Percentiles rank a stretch among this genome's conserved stretches.
These are phyloP conservation scores for Hemithea aestivaria DNA, from an alignment of 2,888 invertebrate species.

Conservation along the genomic window DNA sequence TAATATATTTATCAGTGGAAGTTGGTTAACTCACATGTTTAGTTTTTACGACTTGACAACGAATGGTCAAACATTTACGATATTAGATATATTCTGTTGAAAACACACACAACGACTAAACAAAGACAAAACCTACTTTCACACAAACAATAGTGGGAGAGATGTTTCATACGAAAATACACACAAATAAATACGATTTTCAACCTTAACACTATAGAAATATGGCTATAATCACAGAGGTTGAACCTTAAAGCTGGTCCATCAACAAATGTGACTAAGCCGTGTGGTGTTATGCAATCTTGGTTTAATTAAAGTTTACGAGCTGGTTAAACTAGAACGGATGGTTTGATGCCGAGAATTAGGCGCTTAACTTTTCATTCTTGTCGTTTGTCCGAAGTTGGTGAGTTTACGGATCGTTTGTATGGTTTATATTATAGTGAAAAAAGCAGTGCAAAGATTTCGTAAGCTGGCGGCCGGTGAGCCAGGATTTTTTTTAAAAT, in stretches of 20 bases:
- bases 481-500: too few relatives aligned
- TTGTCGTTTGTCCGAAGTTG: constrained; percentile 3
- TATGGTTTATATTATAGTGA: too few relatives aligned
- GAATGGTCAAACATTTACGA: too few relatives aligned
- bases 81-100: too few relatives aligned
- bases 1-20: too few relatives aligned
- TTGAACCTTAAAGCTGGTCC: constrained; percentile 5
- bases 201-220: constrained; percentile 8
- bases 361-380: constrained; percentile 19
- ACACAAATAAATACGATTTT: constrained; percentile 7
- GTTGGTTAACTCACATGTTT: too few relatives aligned
- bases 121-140: constrained; percentile 22
- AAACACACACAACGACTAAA: neutral
- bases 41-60: too few relatives aligned
- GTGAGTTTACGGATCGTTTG: too few relatives aligned
- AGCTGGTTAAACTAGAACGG: constrained; percentile 26
- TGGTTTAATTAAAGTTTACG: constrained; percentile 28
- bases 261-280: constrained; percentile 18
- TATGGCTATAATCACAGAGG: constrained; percentile 3
- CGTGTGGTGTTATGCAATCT: constrained; percentile 27
- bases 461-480: too few relatives aligned
- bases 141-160: constrained; percentile 23
- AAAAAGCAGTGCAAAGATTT: too few relatives aligned
- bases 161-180: constrained; percentile 13
- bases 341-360: constrained; percentile 22